Percentiles rank a stretch among this genome's conserved stretches.
These are phyloP conservation scores for Dascillus cervinus DNA, from an alignment of 2,888 invertebrate species.

Conservation along the genomic window DNA sequence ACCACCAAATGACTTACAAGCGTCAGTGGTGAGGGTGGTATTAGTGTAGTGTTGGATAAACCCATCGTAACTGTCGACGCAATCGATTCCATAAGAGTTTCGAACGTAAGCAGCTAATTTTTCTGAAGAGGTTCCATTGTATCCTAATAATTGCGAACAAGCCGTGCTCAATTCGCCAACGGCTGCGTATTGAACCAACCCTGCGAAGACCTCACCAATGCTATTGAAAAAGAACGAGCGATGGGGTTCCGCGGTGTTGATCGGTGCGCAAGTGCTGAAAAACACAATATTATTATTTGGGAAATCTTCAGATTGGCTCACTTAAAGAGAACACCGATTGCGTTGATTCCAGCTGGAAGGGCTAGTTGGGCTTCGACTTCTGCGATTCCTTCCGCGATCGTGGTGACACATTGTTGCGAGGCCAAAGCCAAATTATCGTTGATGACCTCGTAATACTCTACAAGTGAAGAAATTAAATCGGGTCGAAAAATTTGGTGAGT, in stretches of 20 bases:
- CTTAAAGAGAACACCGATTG: conserved; percentile 44
- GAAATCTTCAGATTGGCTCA: conserved; percentile 33
- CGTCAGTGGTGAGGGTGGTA: neutral
- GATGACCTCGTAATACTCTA: conserved; percentile 52
- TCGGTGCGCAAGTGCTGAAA: conserved; percentile 10
- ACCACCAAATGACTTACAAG: neutral
- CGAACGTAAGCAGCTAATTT: conserved; percentile 16
- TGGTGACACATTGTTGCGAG: conserved; percentile 36
- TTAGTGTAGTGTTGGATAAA: conserved; percentile 7
- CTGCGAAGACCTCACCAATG: conserved; percentile 15
- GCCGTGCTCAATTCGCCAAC: conserved; percentile 8
- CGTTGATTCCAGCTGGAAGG: conserved; percentile 28
- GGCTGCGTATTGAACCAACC: conserved; percentile 19
- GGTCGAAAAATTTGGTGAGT: no score
- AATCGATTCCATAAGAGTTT: conserved; percentile 6
- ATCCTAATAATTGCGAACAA: conserved; percentile 11
- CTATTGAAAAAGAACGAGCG: conserved; percentile 16
- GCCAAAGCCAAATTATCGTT: conserved; percentile 37
- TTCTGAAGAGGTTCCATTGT: conserved; percentile 10
- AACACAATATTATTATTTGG: neutral
- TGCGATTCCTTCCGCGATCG: conserved; percentile 38
- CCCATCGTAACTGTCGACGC: conserved; percentile 16
- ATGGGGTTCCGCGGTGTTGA: conserved; percentile 12
- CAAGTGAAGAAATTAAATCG: no score
- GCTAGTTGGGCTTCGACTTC: conserved; percentile 31